These are phyloP conservation scores for Siniperca scherzeri DNA, from an alignment of 2,797 vertebrate species.

Conservation along the genomic window DNA sequence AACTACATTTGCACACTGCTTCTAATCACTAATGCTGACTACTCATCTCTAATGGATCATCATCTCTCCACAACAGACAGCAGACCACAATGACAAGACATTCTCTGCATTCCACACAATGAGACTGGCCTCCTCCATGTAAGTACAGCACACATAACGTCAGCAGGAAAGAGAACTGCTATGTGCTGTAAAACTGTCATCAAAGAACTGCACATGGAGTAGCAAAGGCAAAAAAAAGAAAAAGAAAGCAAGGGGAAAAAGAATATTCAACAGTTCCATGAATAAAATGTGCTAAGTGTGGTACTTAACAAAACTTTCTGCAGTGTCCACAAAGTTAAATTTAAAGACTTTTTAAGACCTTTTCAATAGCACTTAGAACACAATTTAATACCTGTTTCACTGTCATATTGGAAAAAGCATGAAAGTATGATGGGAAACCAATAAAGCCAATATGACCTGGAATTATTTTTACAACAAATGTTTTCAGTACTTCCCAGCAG, in stretches of 20 bases:
- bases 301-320: background rate
- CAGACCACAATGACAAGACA: slow-evolving; percentile 17
- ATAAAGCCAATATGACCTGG: background rate
- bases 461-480: background rate
- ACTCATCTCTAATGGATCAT: too few relatives aligned
- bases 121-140: background rate
- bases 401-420: background rate
- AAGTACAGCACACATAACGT: background rate
- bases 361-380: too few relatives aligned
- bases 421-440: background rate
- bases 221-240: background rate
- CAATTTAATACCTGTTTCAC: background rate
- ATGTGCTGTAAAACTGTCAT: too few relatives aligned
- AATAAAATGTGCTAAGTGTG: background rate
- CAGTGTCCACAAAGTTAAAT: too few relatives aligned
- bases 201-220: too few relatives aligned
- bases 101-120: slow-evolving; percentile 9
- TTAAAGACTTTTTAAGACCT: background rate
- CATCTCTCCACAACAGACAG: too few relatives aligned
- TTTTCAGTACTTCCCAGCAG: background rate
- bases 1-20: background rate
- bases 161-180: slow-evolving; percentile 6
- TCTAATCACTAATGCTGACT: slow-evolving; percentile 16
- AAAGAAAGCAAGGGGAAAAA: background rate
- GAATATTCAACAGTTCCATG: background rate